phyloP scores from a whole-genome alignment of 2,888 invertebrate genomes.

The Pomacea canaliculata region DNA sequence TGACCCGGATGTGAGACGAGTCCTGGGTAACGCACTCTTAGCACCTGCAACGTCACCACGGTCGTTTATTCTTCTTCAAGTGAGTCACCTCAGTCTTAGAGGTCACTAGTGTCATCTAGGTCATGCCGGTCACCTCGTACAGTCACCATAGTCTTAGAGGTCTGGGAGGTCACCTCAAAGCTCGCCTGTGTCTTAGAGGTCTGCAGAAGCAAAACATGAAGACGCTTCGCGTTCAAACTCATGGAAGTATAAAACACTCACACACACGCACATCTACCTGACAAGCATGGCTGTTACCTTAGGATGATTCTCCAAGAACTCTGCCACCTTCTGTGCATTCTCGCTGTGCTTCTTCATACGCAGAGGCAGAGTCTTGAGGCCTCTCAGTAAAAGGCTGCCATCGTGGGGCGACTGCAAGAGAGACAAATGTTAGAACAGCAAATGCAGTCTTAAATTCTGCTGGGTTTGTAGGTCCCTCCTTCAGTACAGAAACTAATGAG shows the following conservation, averaged over 20 bases:
- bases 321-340: conserved; percentile 83
- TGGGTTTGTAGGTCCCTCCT: too few relatives aligned
- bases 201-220: too few relatives aligned
- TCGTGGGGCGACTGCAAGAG: conserved; percentile 41
- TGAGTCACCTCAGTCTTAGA: too few relatives aligned
- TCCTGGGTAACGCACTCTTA: conserved; percentile 85
- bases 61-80: neutral
- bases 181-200: too few relatives aligned
- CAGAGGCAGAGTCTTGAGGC: conserved; percentile 91
- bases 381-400: conserved; percentile 69
- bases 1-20: conserved; percentile 61
- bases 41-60: conserved; percentile 71
- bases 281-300: conserved; percentile 61
- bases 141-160: too few relatives aligned
- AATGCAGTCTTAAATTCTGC: neutral
- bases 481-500: too few relatives aligned
- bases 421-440: neutral
- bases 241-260: too few relatives aligned
- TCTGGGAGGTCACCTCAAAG: too few relatives aligned
- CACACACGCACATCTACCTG: too few relatives aligned
- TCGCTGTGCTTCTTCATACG: conserved; percentile 91
- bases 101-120: too few relatives aligned
- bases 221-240: too few relatives aligned
- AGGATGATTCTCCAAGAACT: conserved; percentile 85
- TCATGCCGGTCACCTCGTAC: too few relatives aligned